Percentiles rank a stretch among this genome's conserved stretches.
These are phyloP conservation scores for Micrasema longulum DNA, from an alignment of 1,140 invertebrate species.

Conservation along the genomic window DNA sequence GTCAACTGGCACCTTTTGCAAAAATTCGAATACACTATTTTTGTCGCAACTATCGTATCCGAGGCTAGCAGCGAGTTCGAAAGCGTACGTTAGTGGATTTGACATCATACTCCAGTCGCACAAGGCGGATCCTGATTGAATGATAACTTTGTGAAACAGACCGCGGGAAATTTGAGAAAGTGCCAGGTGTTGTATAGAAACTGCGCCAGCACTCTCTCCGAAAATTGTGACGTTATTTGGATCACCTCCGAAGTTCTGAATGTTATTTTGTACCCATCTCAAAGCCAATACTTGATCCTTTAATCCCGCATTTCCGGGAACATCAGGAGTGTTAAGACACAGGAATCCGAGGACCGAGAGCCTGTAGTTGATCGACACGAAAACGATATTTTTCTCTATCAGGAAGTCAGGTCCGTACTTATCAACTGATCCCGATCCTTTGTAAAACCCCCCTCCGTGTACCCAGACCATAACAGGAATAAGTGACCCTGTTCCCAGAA, in stretches of 20 bases:
- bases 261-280: conserved; percentile 64
- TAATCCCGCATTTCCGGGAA: conserved; percentile 59
- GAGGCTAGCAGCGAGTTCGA: conserved; percentile 34
- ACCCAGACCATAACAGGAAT: conserved; percentile 68
- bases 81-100: conserved; percentile 30
- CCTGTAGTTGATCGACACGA: conserved; percentile 83
- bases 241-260: conserved; percentile 74
- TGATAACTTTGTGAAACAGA: conserved; percentile 71
- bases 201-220: conserved; percentile 69
- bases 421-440: conserved; percentile 60
- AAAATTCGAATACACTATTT: conserved; percentile 37
- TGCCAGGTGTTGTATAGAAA: conserved; percentile 59
- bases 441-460: conserved; percentile 72
- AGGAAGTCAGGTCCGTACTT: conserved; percentile 64
- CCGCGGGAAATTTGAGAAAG: conserved; percentile 61
- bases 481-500: neutral
- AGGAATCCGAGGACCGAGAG: conserved; percentile 81
- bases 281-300: conserved; percentile 48
- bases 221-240: conserved; percentile 68
- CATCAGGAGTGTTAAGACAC: conserved; percentile 70
- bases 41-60: conserved; percentile 25
- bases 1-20: conserved; percentile 25
- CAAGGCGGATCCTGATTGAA: conserved; percentile 69
- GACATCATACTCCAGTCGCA: conserved; percentile 59
- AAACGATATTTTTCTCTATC: conserved; percentile 72